These are phyloP conservation scores for Toxostoma redivivum DNA, from an alignment of 2,113 vertebrate genomes.

Conservation along the genomic window DNA sequence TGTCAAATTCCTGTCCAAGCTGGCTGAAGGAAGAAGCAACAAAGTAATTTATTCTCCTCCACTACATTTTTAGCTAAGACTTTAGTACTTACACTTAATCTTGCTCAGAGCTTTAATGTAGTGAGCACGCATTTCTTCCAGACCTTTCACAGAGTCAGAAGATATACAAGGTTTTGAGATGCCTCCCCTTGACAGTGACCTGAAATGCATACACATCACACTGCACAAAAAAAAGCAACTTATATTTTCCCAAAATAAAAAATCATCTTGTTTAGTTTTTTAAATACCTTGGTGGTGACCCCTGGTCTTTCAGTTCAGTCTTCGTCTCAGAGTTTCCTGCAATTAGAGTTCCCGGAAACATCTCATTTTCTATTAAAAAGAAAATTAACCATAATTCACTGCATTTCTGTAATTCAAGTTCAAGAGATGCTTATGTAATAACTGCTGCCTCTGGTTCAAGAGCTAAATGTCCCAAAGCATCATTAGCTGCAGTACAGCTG, in stretches of 20 bases:
- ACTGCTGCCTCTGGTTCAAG: background rate
- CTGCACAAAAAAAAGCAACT: background rate
- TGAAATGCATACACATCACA: conserved; percentile 30
- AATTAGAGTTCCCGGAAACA: conserved; percentile 39
- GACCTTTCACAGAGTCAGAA: conserved; percentile 69
- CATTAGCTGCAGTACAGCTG: background rate
- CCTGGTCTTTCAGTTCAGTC: conserved; percentile 56
- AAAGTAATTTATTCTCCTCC: background rate
- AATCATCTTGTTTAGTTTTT: background rate
- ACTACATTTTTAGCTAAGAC: background rate
- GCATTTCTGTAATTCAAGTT: background rate
- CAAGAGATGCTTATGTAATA: background rate
- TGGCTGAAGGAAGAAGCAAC: background rate
- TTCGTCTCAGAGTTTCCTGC: conserved; percentile 63
- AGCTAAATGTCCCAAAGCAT: background rate
- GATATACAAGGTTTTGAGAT: conserved; percentile 45
- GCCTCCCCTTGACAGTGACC: conserved; percentile 59
- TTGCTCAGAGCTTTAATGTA: conserved; percentile 88
- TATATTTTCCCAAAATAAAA: background rate
- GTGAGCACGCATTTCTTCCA: conserved; percentile 91
- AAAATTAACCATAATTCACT: background rate
- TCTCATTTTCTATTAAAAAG: conserved; percentile 55
- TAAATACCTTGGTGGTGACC: conserved; percentile 62
- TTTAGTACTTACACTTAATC: conserved; percentile 84
- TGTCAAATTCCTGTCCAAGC: background rate